A percentile compares a stretch with the other conserved stretches of the same genome.
Conservation (phyloP, 2,113 vertebrate species). For the Colius striatus region DNA sequence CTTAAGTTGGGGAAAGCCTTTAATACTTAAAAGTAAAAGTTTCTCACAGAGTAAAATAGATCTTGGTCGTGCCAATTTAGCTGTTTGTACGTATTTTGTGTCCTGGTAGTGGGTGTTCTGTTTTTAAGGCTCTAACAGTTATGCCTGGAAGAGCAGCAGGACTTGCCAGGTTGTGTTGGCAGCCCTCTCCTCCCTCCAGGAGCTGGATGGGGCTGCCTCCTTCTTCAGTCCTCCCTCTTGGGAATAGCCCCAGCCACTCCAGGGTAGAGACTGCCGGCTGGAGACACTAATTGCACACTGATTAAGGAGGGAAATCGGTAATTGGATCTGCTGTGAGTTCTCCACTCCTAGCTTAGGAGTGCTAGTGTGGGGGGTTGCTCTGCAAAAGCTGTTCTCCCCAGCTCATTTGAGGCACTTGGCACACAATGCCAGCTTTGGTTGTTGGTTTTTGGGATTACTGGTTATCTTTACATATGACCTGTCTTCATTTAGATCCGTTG, state of each 20-base stretch:
- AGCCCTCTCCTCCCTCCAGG: not conserved
- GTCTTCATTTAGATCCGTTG: not conserved
- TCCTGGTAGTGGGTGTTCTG: not conserved
- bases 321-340: not conserved
- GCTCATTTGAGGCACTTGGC: not conserved
- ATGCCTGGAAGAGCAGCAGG: not conserved
- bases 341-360: not conserved
- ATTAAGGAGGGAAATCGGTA: not conserved
- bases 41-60: not conserved
- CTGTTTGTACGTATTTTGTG: not conserved
- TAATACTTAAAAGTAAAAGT: not conserved
- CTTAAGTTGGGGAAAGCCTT: not conserved
- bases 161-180: not conserved
- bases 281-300: not conserved
- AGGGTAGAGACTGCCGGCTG: not conserved
- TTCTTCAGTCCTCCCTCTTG: not conserved
- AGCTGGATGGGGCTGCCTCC: not conserved
- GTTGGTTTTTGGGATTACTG: constrained; percentile 25
- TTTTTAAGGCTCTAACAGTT: not conserved
- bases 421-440: not conserved
- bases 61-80: not conserved
- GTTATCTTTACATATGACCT: not conserved
- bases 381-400: not conserved
- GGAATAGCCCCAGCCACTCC: not conserved
- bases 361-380: not conserved